A percentile compares a stretch with the other conserved stretches of the same genome.
phyloP scores from a whole-genome alignment of 2,797 vertebrate species.

The Hoplostethus mediterraneus region DNA sequence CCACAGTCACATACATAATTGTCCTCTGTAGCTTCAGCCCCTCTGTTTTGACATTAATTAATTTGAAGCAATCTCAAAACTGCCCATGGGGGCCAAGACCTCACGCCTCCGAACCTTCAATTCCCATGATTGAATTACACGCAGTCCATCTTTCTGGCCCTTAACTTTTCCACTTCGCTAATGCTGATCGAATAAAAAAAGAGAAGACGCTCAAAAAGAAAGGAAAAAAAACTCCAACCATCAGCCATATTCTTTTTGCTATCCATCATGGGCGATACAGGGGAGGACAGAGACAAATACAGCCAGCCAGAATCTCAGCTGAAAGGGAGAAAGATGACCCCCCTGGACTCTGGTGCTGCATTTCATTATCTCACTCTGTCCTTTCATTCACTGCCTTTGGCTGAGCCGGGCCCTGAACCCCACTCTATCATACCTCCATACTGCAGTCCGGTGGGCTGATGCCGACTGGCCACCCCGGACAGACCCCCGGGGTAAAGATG shows the following conservation, averaged over 20 bases:
- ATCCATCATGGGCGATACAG: constrained; percentile 77
- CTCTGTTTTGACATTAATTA: constrained; percentile 77
- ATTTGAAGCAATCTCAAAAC: constrained; percentile 75
- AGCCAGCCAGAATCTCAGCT: constrained; percentile 60
- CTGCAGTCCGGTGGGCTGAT: constrained; percentile 16
- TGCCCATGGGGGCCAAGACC: constrained; percentile 67
- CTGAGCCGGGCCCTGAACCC: constrained; percentile 34
- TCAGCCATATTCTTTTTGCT: constrained; percentile 73
- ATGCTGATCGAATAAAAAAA: constrained; percentile 54
- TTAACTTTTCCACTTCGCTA: constrained; percentile 70
- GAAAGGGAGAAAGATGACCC: constrained; percentile 74
- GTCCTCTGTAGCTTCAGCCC: constrained; percentile 58
- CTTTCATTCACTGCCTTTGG: constrained; percentile 64
- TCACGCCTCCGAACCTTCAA: constrained; percentile 68
- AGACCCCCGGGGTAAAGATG: constrained; percentile 8
- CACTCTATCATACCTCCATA: constrained; percentile 58
- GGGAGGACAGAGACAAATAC: constrained; percentile 83
- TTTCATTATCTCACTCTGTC: constrained; percentile 75
- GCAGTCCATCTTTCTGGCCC: constrained; percentile 68
- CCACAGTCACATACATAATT: constrained; percentile 72
- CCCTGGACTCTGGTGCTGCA: constrained; percentile 61
- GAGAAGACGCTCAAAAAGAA: constrained; percentile 43
- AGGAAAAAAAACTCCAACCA: constrained; percentile 57
- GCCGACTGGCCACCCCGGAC: constrained; percentile 15
- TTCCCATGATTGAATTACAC: constrained; percentile 77